Evolutionary conservation across 2,113 vertebrate genomes (phyloP).

Genomic region (Semnornis frantzii): DNA sequence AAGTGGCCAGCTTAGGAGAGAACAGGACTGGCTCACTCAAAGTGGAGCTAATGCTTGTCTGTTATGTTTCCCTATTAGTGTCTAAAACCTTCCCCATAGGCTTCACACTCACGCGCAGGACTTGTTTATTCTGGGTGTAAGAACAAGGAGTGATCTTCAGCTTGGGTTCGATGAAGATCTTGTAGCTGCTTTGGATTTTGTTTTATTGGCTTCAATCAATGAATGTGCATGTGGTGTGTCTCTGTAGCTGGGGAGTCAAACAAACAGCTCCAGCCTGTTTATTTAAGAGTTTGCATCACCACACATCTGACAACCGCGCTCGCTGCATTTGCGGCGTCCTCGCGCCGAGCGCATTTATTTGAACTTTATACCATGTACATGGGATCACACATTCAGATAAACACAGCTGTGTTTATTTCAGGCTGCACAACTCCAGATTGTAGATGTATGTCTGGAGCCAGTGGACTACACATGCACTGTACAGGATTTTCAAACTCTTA

Average conservation of each 20-base stretch:
- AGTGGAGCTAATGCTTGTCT: background rate
- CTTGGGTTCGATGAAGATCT: constrained; percentile 14
- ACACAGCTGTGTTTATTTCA: constrained; percentile 83
- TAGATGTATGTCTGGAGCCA: constrained; percentile 64
- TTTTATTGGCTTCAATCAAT: constrained; percentile 38
- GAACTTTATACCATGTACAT: constrained; percentile 78
- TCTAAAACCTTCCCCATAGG: background rate
- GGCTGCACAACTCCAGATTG: constrained; percentile 67
- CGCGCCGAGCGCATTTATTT: constrained; percentile 74
- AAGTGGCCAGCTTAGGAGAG: background rate
- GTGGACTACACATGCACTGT: constrained; percentile 52
- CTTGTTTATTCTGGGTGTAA: constrained; percentile 14
- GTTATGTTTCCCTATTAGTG: background rate
- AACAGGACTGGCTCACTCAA: background rate
- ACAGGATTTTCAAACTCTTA: constrained; percentile 40
- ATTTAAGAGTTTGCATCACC: constrained; percentile 76
- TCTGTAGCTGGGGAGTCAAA: constrained; percentile 67
- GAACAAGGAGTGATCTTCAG: constrained; percentile 31
- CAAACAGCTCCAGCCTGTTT: constrained; percentile 69
- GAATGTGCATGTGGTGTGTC: constrained; percentile 40
- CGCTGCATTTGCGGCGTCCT: constrained; percentile 62
- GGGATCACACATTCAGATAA: constrained; percentile 79
- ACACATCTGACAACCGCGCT: constrained; percentile 76
- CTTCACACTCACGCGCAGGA: background rate
- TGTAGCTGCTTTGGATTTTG: constrained; percentile 21